These are phyloP conservation scores for Genyomyrus donnyi DNA, from an alignment of 2,113 vertebrate genomes.

Conservation along the genomic window DNA sequence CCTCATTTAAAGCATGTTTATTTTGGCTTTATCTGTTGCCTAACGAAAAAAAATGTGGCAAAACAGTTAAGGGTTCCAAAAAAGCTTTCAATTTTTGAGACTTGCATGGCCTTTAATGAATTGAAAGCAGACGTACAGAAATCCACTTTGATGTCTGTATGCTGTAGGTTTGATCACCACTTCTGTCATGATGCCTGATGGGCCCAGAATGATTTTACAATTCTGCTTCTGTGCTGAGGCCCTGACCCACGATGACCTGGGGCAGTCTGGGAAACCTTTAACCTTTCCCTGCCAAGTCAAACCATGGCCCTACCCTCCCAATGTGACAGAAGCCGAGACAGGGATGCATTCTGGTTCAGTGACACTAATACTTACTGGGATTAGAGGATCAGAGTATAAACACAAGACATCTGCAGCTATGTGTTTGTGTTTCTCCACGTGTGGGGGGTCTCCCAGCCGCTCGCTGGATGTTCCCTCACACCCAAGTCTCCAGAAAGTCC, in stretches of 20 bases:
- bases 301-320: conserved; percentile 59
- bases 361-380: conserved; percentile 49
- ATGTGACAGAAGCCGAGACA: conserved; percentile 72
- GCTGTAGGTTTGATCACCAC: background rate
- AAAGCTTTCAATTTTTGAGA: background rate
- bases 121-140: background rate
- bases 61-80: background rate
- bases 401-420: background rate
- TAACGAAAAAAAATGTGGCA: background rate
- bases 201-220: background rate
- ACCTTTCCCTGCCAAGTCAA: conserved; percentile 59
- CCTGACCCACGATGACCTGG: background rate
- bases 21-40: background rate
- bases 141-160: background rate
- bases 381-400: conserved; percentile 22
- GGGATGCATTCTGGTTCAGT: conserved; percentile 70
- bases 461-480: conserved; percentile 73
- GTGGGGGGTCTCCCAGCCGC: background rate
- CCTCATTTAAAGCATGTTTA: background rate
- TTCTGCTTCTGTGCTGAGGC: background rate
- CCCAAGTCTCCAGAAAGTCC: conserved; percentile 66
- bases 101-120: background rate
- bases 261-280: background rate
- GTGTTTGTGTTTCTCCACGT: background rate
- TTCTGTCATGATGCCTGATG: background rate